A percentile compares a stretch with the other conserved stretches of the same genome.
phyloP scores from a whole-genome alignment of 2,888 invertebrate genomes.

The Myopa testacea region DNA sequence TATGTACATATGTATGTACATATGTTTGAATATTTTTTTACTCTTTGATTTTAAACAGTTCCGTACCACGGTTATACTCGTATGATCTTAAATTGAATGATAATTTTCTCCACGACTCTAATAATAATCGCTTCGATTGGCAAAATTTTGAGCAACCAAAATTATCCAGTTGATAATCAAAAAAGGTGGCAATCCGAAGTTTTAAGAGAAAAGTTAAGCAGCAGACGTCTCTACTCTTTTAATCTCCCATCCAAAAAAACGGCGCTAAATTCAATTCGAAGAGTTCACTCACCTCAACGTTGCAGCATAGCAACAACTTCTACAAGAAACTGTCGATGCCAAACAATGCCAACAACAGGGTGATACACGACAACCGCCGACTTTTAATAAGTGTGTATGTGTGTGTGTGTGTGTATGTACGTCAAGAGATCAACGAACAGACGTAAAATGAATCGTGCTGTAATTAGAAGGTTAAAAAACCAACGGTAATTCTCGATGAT shows the following conservation, averaged over 20 bases:
- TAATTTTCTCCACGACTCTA: no score
- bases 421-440: slow-evolving; percentile 33
- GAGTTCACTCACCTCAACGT: slow-evolving; percentile 30
- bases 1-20: no score
- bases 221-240: no score
- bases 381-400: slow-evolving; percentile 25
- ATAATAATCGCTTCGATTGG: no score
- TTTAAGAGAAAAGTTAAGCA: no score
- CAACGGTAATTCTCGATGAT: background rate
- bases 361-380: slow-evolving; percentile 43
- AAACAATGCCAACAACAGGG: slow-evolving; percentile 21
- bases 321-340: background rate
- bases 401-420: background rate
- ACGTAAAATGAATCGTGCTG: background rate
- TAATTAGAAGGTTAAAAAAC: slow-evolving; percentile 16
- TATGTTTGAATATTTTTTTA: no score
- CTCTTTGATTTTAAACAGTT: no score
- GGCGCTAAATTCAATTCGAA: background rate
- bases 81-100: no score
- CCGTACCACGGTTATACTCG: no score
- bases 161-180: no score
- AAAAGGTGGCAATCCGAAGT: no score
- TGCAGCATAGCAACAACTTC: background rate
- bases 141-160: no score
- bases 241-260: background rate